Base-by-base conservation (phyloP, 2,797 vertebrate genomes). In the Gymnoscopelus braueri region DNA sequence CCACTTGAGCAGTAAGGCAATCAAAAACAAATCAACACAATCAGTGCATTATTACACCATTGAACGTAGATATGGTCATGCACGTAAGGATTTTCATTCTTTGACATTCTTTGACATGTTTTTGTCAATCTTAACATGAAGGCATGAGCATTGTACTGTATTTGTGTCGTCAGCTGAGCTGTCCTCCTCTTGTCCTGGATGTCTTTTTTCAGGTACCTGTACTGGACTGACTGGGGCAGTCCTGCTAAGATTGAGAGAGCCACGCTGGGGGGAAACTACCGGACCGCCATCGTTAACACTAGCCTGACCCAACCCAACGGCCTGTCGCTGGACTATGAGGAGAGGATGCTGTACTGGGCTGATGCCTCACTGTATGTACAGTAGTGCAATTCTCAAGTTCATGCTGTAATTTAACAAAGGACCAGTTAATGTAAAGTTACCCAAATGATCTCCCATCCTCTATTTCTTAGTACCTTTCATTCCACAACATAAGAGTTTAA, bases 151-250 rank as follows among this genome's bases (percentile, higher is more conserved):
- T 35, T 35, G 32, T 35, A 32, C 29, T 32, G 3, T 32, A 32
- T 1, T 3, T 32, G 29, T 32, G 29, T 32, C 3, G 29, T 32
- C 29, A 35, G 32, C 32, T 35, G 32, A 35, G 32, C 60, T 19
- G 8, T 54, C 50, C 8, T 24, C 47, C 35, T 14, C 3, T 10
- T 15, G 6, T n/a, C 13, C 23, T 26, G 4, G 1, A 7, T 53
- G 3, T 44, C 15, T 47, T n/a, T n/a, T n/a, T n/a, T 52, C 83
- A 98, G 97, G 62, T 98, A 96, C 81, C 87, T 98, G 85, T 98
- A 98, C 81, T 98, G 97, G 96, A 96, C 96, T 50, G 96, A 96
- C 65, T 98, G 96, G 97, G 94, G 92, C 5, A 71, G n/a, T 54
- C 94, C 91, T 67, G 95, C 97, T 51, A 95, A 96, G 86, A 98